phyloP scores from a whole-genome alignment of 2,113 vertebrate species.

The Hystrix cristata region DNA sequence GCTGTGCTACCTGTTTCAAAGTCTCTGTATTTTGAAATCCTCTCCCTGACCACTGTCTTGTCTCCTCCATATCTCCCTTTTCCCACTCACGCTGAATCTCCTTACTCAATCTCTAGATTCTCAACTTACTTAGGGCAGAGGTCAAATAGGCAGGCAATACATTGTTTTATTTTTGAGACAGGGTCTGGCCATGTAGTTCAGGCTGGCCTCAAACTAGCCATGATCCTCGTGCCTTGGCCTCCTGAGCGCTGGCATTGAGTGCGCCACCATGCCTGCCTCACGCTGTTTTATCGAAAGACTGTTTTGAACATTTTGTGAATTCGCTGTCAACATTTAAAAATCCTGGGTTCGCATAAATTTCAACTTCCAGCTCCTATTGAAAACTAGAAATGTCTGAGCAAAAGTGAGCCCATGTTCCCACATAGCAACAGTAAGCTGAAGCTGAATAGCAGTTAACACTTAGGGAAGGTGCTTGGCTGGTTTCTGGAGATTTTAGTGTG shows the following conservation, averaged over 20 bases:
- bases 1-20: neutral
- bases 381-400: neutral
- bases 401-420: neutral
- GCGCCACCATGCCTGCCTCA: too few relatives aligned
- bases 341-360: constrained; percentile 10
- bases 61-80: constrained; percentile 21
- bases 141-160: neutral
- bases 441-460: neutral
- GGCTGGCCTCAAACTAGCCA: too few relatives aligned
- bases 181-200: too few relatives aligned
- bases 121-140: neutral
- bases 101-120: neutral
- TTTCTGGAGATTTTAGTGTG: neutral
- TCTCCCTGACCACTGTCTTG: constrained; percentile 17
- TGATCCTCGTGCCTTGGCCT: too few relatives aligned
- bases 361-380: constrained; percentile 9
- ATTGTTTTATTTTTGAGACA: too few relatives aligned
- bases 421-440: neutral
- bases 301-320: constrained; percentile 29
- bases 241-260: too few relatives aligned
- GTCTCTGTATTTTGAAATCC: constrained; percentile 40
- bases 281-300: neutral
- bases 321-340: constrained; percentile 51
- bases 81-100: neutral
- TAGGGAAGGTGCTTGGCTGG: neutral